A percentile compares a stretch with the other conserved stretches of the same genome.
Evolutionary conservation across 2,888 invertebrate genomes (phyloP).

Genomic region (Chymomyza procnemis): DNA sequence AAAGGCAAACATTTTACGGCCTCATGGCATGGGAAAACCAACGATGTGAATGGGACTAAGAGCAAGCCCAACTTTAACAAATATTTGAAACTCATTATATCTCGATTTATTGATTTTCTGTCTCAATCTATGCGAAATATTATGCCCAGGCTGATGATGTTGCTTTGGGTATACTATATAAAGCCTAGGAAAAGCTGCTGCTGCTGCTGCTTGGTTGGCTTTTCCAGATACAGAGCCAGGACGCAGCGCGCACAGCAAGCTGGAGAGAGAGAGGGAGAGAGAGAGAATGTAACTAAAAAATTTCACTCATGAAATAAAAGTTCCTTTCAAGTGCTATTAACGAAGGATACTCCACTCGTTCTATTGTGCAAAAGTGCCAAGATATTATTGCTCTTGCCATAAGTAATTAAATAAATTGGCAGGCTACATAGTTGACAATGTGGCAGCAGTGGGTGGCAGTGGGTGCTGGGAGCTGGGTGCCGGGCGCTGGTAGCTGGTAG

Average conservation of each 20-base stretch:
- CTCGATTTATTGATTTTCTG: slow-evolving; percentile 64
- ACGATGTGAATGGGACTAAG: neutral
- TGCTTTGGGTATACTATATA: no score
- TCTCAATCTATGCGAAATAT: slow-evolving; percentile 31
- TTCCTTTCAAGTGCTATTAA: neutral
- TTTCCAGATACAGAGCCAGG: neutral
- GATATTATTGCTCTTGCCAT: neutral
- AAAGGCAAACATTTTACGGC: neutral
- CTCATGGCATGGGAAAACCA: neutral
- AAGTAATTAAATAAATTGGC: slow-evolving; percentile 1
- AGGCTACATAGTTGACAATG: slow-evolving; percentile 14
- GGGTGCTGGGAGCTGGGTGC: neutral
- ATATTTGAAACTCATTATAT: slow-evolving; percentile 64
- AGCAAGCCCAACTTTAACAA: slow-evolving; percentile 18
- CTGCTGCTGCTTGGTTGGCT: neutral
- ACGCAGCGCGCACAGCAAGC: neutral
- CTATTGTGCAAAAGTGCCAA: neutral
- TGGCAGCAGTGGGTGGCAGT: slow-evolving; percentile 20
- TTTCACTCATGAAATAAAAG: neutral
- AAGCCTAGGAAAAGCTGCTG: neutral
- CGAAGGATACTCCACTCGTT: neutral
- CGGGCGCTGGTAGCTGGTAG: neutral
- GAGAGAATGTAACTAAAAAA: neutral
- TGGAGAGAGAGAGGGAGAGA: no score
- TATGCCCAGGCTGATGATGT: neutral